These are phyloP conservation scores for Drosophila parvula DNA, from an alignment of 1,140 invertebrate genomes.

Conservation along the genomic window DNA sequence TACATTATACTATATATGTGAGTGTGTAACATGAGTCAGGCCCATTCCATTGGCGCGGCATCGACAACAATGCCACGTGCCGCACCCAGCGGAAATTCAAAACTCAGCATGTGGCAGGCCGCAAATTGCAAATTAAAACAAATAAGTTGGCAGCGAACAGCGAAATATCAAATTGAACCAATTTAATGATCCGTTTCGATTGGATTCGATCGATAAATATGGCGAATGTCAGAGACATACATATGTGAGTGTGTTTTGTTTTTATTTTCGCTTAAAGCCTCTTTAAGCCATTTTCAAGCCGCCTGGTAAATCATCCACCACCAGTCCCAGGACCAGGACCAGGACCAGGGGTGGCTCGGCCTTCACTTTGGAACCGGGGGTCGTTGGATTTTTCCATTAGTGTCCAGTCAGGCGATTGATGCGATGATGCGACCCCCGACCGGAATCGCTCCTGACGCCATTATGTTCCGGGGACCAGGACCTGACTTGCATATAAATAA, in stretches of 20 bases:
- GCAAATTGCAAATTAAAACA: slow-evolving; percentile 72
- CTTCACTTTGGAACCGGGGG: slow-evolving; percentile 8
- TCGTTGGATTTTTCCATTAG: slow-evolving; percentile 73
- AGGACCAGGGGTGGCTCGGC: slow-evolving; percentile 10
- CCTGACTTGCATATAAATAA: slow-evolving; percentile 82
- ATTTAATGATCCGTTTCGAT: slow-evolving; percentile 57
- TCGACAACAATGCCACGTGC: slow-evolving; percentile 60
- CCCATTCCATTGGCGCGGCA: slow-evolving; percentile 35
- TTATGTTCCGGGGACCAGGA: slow-evolving; percentile 58
- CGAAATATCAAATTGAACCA: slow-evolving; percentile 17
- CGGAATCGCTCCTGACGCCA: slow-evolving; percentile 67
- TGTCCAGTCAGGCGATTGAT: slow-evolving; percentile 77
- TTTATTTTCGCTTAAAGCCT: slow-evolving; percentile 45
- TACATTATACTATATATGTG: too few species aligned
- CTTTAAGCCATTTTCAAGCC: slow-evolving; percentile 57
- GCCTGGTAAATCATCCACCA: slow-evolving; percentile 58
- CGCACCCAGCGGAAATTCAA: slow-evolving; percentile 67
- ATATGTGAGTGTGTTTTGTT: neutral
- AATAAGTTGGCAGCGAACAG: slow-evolving; percentile 34
- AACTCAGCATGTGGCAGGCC: slow-evolving; percentile 68
- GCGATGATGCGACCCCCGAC: slow-evolving; percentile 38
- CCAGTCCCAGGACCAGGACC: slow-evolving; percentile 4
- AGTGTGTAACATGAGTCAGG: slow-evolving; percentile 59
- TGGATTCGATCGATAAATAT: slow-evolving; percentile 41
- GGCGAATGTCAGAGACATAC: slow-evolving; percentile 30